phyloP scores from a whole-genome alignment of 2,888 invertebrate genomes.

The Bibio marci region DNA sequence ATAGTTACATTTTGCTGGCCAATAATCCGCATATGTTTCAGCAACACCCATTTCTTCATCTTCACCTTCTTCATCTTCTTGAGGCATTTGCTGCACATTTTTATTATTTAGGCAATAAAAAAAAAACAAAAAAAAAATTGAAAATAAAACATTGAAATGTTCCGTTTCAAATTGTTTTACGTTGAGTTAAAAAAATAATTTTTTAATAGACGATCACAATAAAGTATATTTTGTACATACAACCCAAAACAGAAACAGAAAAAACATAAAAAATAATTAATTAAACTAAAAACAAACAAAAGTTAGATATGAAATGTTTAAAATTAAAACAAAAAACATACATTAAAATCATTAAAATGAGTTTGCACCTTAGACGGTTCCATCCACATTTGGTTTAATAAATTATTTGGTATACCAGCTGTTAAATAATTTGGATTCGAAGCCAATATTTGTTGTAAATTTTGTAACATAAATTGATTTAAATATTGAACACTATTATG shows the following conservation, averaged over 20 bases:
- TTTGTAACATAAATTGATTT: slow-evolving; percentile 23
- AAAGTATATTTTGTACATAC: too few relatives aligned
- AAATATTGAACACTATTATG: slow-evolving; percentile 17
- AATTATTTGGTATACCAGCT: slow-evolving; percentile 34
- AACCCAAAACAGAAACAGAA: too few relatives aligned
- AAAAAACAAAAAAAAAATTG: not conserved
- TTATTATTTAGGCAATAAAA: not conserved
- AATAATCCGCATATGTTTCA: slow-evolving; percentile 96
- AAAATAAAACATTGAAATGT: not conserved
- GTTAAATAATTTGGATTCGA: slow-evolving; percentile 28
- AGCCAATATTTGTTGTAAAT: slow-evolving; percentile 24
- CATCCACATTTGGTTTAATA: slow-evolving; percentile 43
- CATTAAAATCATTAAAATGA: slow-evolving; percentile 5
- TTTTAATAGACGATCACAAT: too few relatives aligned
- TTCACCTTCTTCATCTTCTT: slow-evolving; percentile 66
- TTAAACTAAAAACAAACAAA: not conserved
- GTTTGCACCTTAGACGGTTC: slow-evolving; percentile 29
- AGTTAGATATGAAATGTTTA: slow-evolving; percentile 3
- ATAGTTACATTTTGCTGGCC: slow-evolving; percentile 77
- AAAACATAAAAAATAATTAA: not conserved
- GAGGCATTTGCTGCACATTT: slow-evolving; percentile 7
- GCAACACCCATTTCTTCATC: slow-evolving; percentile 96
- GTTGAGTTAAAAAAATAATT: not conserved
- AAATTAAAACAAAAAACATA: slow-evolving; percentile 1
- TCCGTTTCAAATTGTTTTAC: not conserved